Percentiles rank a stretch among this genome's conserved stretches.
These are phyloP conservation scores for Melanaphis sacchari DNA, from an alignment of 1,140 invertebrate genomes.

Conservation along the genomic window DNA sequence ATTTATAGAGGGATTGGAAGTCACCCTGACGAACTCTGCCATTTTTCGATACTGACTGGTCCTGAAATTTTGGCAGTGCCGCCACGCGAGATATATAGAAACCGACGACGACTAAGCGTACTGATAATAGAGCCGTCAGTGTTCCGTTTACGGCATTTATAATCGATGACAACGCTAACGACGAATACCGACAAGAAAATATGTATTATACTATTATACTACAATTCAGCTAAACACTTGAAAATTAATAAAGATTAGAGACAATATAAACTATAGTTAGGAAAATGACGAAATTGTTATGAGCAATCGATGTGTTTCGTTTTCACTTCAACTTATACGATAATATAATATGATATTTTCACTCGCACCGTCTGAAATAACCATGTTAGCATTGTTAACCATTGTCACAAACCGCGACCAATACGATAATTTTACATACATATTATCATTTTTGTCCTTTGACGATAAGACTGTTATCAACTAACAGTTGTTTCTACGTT, in stretches of 20 bases:
- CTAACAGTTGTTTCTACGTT: neutral
- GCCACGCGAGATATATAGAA: slow-evolving; percentile 25
- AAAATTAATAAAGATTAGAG: neutral
- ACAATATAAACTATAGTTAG: neutral
- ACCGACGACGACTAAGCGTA: neutral
- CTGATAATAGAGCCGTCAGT: slow-evolving; percentile 13
- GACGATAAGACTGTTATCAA: neutral
- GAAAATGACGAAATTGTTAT: neutral
- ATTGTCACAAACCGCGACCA: neutral
- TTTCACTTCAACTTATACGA: neutral
- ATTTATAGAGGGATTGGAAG: slow-evolving; percentile 53
- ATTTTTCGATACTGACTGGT: slow-evolving; percentile 56
- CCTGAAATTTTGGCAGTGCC: slow-evolving; percentile 41
- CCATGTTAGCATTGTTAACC: neutral
- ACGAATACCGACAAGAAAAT: neutral
- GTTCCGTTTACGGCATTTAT: neutral
- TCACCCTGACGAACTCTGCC: slow-evolving; percentile 57
- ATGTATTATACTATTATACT: neutral
- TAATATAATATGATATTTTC: neutral
- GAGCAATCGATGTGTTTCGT: neutral
- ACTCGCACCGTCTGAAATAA: neutral
- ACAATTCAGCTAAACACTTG: neutral
- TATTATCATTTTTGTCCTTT: neutral
- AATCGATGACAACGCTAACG: neutral
- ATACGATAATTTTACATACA: neutral